Evolutionary conservation across 1,140 invertebrate species (phyloP).

Genomic region (Drosophila willistoni): DNA sequence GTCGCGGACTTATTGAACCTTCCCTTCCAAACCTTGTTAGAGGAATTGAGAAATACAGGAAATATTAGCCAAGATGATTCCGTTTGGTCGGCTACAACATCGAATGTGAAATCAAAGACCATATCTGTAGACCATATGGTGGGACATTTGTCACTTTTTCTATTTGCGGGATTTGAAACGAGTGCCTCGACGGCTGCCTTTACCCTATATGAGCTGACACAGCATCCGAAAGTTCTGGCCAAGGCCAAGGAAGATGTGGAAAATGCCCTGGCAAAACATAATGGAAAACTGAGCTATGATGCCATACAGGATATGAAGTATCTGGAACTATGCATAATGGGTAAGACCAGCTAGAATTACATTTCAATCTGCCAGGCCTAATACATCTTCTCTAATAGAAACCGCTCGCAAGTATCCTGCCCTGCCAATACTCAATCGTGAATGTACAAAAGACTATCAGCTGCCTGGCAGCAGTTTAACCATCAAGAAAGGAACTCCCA

Average conservation of each 20-base stretch:
- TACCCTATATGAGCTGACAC: conserved; percentile 85
- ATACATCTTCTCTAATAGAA: conserved; percentile 76
- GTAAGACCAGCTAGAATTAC: conserved; percentile 31
- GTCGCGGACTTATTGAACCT: conserved; percentile 16
- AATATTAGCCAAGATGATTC: conserved; percentile 64
- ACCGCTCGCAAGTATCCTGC: conserved; percentile 86
- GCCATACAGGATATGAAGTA: conserved; percentile 84
- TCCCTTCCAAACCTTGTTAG: conserved; percentile 36
- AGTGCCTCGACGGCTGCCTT: conserved; percentile 86
- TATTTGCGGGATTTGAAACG: conserved; percentile 90
- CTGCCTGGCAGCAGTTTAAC: conserved; percentile 77
- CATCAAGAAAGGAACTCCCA: conserved; percentile 83
- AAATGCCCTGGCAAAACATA: conserved; percentile 78
- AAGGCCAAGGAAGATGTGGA: conserved; percentile 84
- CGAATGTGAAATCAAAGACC: conserved; percentile 38
- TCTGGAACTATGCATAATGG: conserved; percentile 84
- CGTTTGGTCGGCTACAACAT: conserved; percentile 52
- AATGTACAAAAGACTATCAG: conserved; percentile 81
- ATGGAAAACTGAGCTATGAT: conserved; percentile 84
- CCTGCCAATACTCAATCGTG: conserved; percentile 84
- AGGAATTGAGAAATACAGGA: conserved; percentile 83
- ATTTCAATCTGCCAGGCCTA: not conserved
- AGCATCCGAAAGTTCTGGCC: conserved; percentile 56
- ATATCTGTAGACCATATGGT: conserved; percentile 83
- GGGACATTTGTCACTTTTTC: conserved; percentile 86